Base-by-base conservation (phyloP, 2,797 vertebrate species). In the Naso thynnoides region DNA sequence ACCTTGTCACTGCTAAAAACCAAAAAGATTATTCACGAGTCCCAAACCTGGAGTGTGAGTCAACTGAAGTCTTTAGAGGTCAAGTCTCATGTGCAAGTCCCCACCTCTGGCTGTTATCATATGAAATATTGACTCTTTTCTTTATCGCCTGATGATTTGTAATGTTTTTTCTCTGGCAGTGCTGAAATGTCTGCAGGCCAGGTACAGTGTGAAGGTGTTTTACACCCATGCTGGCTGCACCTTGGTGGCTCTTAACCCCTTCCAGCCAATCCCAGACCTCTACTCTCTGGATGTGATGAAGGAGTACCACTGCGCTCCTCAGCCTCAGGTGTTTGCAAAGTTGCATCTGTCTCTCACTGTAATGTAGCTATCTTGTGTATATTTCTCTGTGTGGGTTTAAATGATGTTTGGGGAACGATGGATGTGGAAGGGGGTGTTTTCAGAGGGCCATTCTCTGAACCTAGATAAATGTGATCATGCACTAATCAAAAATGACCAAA, bases 211-310 rank as follows among this genome's bases (percentile, higher is more conserved):
- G 1, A 93, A 93, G 64, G 89, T 95, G 44, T 99, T 99, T 87
- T 99, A 99, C 70, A 98, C 98, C 48, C 96, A 97, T 50, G 98
- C 98, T 67, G 98, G 98, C 81, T 99, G 97, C 89, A 98, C 97
- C 31, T 90, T 99, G 79, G 96, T 99, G 85, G 98, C 97, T 75
- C 92, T 99, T 50, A 99, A 99, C 88, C 98, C 98, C 21, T 99
- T 99, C 89, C 95, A 95, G 82, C 94, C 95, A 1, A 18, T 99
- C 58, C 94, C 95, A 68, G 87, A 93, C 68, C 96, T 99, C 67
- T 99, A 99, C 70, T 93, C 95, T 5, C 86, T 92, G 19, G 95
- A 97, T 45, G 92, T 97, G 41, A 99, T 99, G 97, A 95, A 86
- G 70, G 95, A 97, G 59, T 99, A 99, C 84, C 98, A 99, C 19